Percentiles rank a stretch among this genome's conserved stretches.
Conservation (phyloP, 2,888 invertebrate species). For the Xiphydria camelus region DNA sequence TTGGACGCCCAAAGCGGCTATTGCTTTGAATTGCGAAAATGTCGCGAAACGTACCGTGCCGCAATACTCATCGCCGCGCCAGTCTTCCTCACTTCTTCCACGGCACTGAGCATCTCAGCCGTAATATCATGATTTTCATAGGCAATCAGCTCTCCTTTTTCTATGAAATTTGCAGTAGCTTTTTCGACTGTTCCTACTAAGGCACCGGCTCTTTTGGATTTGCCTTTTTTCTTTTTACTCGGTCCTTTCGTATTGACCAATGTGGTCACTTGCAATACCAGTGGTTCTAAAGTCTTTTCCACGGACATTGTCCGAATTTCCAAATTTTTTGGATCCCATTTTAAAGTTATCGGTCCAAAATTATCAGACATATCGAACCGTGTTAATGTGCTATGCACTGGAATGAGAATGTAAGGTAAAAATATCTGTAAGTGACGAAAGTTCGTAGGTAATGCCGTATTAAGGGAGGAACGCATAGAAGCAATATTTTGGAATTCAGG, state of each 20-base stretch:
- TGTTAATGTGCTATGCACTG: conserved; percentile 8
- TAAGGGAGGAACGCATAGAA: no score
- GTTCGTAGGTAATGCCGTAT: no score
- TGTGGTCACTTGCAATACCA: conserved; percentile 96
- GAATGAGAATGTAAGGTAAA: conserved; percentile 1
- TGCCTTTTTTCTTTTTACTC: conserved; percentile 92
- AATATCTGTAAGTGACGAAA: no score
- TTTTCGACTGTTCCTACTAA: conserved; percentile 95
- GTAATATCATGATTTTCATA: conserved; percentile 96
- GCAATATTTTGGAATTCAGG: no score
- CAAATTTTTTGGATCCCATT: conserved; percentile 96
- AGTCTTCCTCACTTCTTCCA: conserved; percentile 94
- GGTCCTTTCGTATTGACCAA: conserved; percentile 95
- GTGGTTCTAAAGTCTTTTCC: conserved; percentile 92
- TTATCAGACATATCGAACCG: conserved; percentile 61
- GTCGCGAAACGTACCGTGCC: conserved; percentile 47
- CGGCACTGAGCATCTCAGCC: conserved; percentile 92
- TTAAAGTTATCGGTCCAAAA: conserved; percentile 72
- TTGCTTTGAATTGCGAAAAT: no score
- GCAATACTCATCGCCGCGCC: conserved; percentile 65
- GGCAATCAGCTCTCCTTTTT: conserved; percentile 92
- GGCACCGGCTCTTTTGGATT: conserved; percentile 95
- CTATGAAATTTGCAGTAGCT: conserved; percentile 95
- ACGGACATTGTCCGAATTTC: conserved; percentile 98
- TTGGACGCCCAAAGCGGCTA: no score